phyloP scores from a whole-genome alignment of 2,797 vertebrate genomes.

The Sebastes reedi region DNA sequence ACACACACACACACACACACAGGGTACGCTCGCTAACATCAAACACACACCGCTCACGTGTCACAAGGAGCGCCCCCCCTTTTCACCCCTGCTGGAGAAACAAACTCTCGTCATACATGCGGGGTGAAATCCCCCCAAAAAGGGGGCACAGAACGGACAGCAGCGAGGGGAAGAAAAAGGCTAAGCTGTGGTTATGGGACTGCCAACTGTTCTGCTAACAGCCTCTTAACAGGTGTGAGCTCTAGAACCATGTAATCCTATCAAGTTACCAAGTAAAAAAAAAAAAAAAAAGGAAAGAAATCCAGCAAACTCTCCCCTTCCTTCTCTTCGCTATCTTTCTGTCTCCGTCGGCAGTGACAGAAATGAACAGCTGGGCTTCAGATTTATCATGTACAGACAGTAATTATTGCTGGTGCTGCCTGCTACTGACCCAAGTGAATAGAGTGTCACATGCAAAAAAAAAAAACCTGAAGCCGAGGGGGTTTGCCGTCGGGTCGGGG shows the following conservation, averaged over 20 bases:
- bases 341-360: conserved; percentile 80
- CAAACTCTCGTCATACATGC: conserved; percentile 46
- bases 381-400: conserved; percentile 88
- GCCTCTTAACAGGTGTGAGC: conserved; percentile 88
- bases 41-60: conserved; percentile 53
- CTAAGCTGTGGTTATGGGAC: conserved; percentile 78
- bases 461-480: conserved; percentile 55
- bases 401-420: conserved; percentile 89
- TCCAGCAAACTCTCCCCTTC: conserved; percentile 63
- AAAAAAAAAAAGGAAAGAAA: conserved; percentile 67
- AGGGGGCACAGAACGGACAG: conserved; percentile 59
- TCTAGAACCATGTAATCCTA: conserved; percentile 86
- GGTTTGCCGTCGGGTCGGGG: conserved; percentile 25
- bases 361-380: conserved; percentile 89
- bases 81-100: background rate
- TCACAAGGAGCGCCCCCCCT: conserved; percentile 43
- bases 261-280: conserved; percentile 84
- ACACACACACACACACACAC: background rate
- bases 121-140: conserved; percentile 67
- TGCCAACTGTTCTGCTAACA: conserved; percentile 87
- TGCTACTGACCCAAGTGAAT: conserved; percentile 87
- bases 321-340: conserved; percentile 30
- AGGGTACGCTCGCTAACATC: conserved; percentile 43
- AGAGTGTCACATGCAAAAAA: conserved; percentile 81
- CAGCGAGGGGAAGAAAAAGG: conserved; percentile 50